Percentiles rank a stretch among this genome's conserved stretches.
Conservation (phyloP, 2,888 invertebrate species). For the Scaptomyza polygonia region DNA sequence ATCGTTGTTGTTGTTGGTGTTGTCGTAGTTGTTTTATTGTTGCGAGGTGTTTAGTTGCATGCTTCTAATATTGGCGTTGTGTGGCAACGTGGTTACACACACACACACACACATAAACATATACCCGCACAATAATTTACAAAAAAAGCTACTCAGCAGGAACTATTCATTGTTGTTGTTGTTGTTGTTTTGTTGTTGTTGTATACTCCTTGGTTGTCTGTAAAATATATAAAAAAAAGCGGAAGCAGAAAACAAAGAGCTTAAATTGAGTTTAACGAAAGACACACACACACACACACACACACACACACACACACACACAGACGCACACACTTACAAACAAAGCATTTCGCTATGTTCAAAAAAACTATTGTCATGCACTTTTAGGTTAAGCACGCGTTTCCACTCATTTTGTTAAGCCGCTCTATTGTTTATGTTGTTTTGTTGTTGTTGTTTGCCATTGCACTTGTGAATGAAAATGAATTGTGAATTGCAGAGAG, state of each 20-base stretch:
- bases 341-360: slow-evolving; percentile 7
- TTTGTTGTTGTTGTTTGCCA: slow-evolving; percentile 32
- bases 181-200: slow-evolving; percentile 47
- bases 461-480: slow-evolving; percentile 59
- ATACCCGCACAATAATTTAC: slow-evolving; percentile 28
- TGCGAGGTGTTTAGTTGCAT: slow-evolving; percentile 52
- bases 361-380: slow-evolving; percentile 59
- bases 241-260: slow-evolving; percentile 64
- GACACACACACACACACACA: slow-evolving; percentile 20
- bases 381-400: slow-evolving; percentile 76
- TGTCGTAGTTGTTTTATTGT: slow-evolving; percentile 49
- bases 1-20: slow-evolving; percentile 25
- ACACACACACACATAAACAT: slow-evolving; percentile 27
- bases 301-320: slow-evolving; percentile 14
- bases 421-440: slow-evolving; percentile 46
- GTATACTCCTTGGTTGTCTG: slow-evolving; percentile 40
- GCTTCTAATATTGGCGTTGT: slow-evolving; percentile 43
- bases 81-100: slow-evolving; percentile 36
- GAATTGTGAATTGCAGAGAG: slow-evolving; percentile 47
- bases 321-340: slow-evolving; percentile 12
- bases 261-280: slow-evolving; percentile 64
- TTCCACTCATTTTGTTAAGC: slow-evolving; percentile 68
- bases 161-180: slow-evolving; percentile 71
- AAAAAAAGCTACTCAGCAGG: slow-evolving; percentile 71
- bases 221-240: slow-evolving; percentile 19